These are phyloP conservation scores for Drosophila sproati DNA, from an alignment of 1,140 invertebrate genomes.

Conservation along the genomic window DNA sequence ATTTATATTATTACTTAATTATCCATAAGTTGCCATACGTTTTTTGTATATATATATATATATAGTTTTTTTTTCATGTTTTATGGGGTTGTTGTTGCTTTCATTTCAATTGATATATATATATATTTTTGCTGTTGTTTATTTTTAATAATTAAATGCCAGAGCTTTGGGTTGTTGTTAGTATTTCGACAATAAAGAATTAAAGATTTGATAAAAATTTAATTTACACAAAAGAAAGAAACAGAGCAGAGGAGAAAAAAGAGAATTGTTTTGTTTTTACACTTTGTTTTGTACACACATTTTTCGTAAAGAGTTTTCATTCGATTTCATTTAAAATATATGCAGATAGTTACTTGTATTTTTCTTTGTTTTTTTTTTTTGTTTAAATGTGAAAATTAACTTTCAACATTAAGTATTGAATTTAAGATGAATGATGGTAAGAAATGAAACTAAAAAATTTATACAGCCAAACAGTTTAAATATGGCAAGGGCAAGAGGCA, in stretches of 20 bases:
- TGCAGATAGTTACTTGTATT: slow-evolving; percentile 6
- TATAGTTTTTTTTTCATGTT: slow-evolving; percentile 29
- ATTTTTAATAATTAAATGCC: slow-evolving; percentile 79
- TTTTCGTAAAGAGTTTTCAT: slow-evolving; percentile 60
- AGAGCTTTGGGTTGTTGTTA: slow-evolving; percentile 70
- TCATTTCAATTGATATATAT: slow-evolving; percentile 61
- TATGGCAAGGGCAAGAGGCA: slow-evolving; percentile 31
- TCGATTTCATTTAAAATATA: slow-evolving; percentile 25
- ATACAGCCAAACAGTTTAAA: slow-evolving; percentile 39
- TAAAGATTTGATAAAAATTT: slow-evolving; percentile 72
- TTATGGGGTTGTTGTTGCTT: slow-evolving; percentile 61
- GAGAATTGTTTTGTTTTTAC: slow-evolving; percentile 80
- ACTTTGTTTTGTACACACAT: slow-evolving; percentile 79
- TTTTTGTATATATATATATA: slow-evolving; percentile 39
- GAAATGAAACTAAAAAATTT: slow-evolving; percentile 33
- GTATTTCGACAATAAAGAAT: slow-evolving; percentile 66
- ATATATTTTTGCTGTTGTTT: neutral
- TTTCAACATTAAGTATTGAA: slow-evolving; percentile 14
- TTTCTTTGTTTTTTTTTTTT: slow-evolving; percentile 3
- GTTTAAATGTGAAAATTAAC: slow-evolving; percentile 7
- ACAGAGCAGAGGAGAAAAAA: slow-evolving; percentile 83
- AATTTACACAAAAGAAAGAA: slow-evolving; percentile 81
- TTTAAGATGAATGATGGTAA: slow-evolving; percentile 22
- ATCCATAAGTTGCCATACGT: slow-evolving; percentile 65
- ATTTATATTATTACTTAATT: slow-evolving; percentile 67